Percentiles rank a stretch among this genome's conserved stretches.
Conservation (phyloP, 2,113 vertebrate genomes). For the Prionailurus bengalensis region DNA sequence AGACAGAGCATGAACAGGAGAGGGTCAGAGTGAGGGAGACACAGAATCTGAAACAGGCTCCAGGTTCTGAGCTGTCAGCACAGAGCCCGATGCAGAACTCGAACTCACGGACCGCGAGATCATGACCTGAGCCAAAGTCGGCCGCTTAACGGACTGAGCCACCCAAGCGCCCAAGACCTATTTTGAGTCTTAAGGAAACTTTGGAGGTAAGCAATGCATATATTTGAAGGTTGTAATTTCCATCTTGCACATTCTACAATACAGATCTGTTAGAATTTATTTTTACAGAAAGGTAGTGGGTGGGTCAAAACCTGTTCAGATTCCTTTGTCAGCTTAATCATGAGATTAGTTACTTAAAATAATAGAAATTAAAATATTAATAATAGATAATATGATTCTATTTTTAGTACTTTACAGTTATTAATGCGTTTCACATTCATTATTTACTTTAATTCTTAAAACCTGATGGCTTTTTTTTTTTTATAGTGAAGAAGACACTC, state of each 20-base stretch:
- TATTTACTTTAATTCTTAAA: neutral
- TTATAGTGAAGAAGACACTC: neutral
- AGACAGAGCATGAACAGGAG: too few species aligned
- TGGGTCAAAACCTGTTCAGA: neutral
- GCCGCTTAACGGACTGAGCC: too few species aligned
- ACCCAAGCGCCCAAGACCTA: neutral
- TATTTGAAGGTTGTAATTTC: neutral
- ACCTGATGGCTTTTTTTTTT: neutral
- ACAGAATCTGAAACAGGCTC: too few species aligned
- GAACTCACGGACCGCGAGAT: too few species aligned
- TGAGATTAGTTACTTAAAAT: neutral
- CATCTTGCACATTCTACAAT: neutral
- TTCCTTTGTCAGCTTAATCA: neutral
- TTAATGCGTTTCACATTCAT: neutral
- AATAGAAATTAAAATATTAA: neutral
- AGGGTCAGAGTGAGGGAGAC: too few species aligned
- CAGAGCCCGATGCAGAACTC: too few species aligned
- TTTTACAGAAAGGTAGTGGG: neutral
- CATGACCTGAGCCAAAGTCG: too few species aligned
- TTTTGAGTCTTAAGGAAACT: neutral
- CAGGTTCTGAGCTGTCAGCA: too few species aligned
- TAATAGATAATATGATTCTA: neutral
- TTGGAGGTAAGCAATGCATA: neutral
- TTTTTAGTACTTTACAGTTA: constrained; percentile 16
- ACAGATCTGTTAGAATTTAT: neutral